Conservation (phyloP, 2,888 invertebrate genomes). For the Lordiphosa andalusiaca region DNA sequence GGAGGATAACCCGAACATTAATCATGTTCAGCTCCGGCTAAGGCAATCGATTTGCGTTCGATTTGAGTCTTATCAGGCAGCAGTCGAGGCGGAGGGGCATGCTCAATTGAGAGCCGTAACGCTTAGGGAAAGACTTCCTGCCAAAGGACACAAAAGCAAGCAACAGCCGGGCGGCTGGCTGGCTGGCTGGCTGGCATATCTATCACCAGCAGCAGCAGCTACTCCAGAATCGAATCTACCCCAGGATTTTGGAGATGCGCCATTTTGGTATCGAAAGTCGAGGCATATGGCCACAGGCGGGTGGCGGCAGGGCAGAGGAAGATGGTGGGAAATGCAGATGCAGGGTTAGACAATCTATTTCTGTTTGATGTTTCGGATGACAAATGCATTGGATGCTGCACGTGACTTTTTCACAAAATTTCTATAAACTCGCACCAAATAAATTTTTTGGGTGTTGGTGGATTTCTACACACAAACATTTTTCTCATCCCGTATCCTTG, state of each 20-base stretch:
- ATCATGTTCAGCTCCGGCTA: conserved; percentile 59
- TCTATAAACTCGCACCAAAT: conserved; percentile 6
- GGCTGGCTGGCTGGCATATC: too few species aligned
- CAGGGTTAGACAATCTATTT: conserved; percentile 28
- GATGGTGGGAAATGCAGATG: conserved; percentile 18
- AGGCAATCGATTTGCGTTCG: conserved; percentile 67
- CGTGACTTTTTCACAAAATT: conserved; percentile 51
- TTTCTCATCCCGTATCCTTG: conserved; percentile 7
- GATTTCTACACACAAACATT: background rate
- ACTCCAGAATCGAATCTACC: conserved; percentile 2
- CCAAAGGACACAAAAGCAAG: conserved; percentile 42
- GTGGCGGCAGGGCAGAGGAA: conserved; percentile 4
- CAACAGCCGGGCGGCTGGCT: background rate
- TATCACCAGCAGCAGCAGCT: conserved; percentile 52
- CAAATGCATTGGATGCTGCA: conserved; percentile 49
- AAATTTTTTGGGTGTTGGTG: conserved; percentile 4
- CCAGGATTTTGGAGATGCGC: conserved; percentile 15
- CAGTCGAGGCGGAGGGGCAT: conserved; percentile 35
- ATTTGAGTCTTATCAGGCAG: conserved; percentile 64
- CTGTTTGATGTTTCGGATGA: conserved; percentile 39
- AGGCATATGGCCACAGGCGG: conserved; percentile 25
- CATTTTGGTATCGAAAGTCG: conserved; percentile 23
- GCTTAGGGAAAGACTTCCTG: conserved; percentile 46
- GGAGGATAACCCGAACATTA: conserved; percentile 64
- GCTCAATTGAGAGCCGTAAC: conserved; percentile 67